Evolutionary conservation across 1,140 invertebrate genomes (phyloP).

Genomic region (Heliconius congener): DNA sequence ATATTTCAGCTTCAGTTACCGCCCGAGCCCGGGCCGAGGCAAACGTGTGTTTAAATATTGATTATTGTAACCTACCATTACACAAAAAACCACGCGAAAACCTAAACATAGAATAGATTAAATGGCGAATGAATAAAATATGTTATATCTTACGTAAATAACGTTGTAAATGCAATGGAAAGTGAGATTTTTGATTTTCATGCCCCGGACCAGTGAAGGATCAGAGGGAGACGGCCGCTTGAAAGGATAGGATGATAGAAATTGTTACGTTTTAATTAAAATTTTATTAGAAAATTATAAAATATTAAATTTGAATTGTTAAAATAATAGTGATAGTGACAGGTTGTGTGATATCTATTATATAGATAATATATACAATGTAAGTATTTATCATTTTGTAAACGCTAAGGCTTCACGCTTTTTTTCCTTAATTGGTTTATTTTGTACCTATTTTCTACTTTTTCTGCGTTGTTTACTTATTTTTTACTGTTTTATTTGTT

Average conservation of each 20-base stretch:
- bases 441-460: neutral
- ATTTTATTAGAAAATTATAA: neutral
- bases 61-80: slow-evolving; percentile 35
- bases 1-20: slow-evolving; percentile 47
- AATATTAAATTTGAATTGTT: slow-evolving; percentile 17
- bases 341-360: neutral
- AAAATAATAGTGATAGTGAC: neutral
- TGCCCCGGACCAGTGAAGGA: slow-evolving; percentile 49
- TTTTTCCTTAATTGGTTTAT: neutral
- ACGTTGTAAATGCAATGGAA: slow-evolving; percentile 42
- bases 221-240: slow-evolving; percentile 43
- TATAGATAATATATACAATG: slow-evolving; percentile 11
- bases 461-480: no score
- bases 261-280: slow-evolving; percentile 39
- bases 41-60: slow-evolving; percentile 23
- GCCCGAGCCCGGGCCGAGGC: slow-evolving; percentile 53
- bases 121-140: slow-evolving; percentile 53
- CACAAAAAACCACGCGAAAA: slow-evolving; percentile 42
- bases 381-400: neutral
- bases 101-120: slow-evolving; percentile 24
- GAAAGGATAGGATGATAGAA: slow-evolving; percentile 47
- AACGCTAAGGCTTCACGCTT: neutral
- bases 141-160: slow-evolving; percentile 29
- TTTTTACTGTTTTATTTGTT: no score
- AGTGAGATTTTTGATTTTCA: slow-evolving; percentile 35